Evolutionary conservation across 1,140 invertebrate species (phyloP).

Genomic region (Bombus impatiens): DNA sequence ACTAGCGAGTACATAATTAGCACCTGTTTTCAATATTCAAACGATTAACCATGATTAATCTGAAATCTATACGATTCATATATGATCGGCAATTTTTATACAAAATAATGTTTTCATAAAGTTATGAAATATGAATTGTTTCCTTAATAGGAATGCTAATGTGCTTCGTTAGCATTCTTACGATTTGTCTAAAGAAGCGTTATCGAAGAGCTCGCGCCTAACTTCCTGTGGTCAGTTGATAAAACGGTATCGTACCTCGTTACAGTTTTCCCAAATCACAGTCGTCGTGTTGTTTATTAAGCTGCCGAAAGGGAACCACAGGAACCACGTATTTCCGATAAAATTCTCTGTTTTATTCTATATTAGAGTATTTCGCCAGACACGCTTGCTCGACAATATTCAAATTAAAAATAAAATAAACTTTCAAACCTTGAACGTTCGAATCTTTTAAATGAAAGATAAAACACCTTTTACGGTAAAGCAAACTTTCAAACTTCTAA

Average conservation of each 20-base stretch:
- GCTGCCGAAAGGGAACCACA: constrained; percentile 26
- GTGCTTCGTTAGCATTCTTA: not conserved
- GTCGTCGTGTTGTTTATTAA: constrained; percentile 14
- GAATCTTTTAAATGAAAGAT: too few species aligned
- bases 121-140: not conserved
- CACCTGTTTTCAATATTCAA: too few species aligned
- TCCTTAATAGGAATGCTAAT: not conserved
- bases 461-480: too few species aligned
- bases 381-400: too few species aligned
- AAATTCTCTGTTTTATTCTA: constrained; percentile 5
- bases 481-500: too few species aligned
- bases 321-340: constrained; percentile 23
- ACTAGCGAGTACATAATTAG: too few species aligned
- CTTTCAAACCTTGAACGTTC: too few species aligned
- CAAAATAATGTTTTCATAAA: not conserved
- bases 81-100: too few species aligned
- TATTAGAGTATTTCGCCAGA: too few species aligned
- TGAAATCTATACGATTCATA: too few species aligned
- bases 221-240: constrained; percentile 62
- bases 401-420: too few species aligned
- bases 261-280: constrained; percentile 31
- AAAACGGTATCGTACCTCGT: constrained; percentile 57
- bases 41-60: too few species aligned
- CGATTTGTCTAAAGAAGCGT: constrained; percentile 2
- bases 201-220: constrained; percentile 43